Percentiles rank a stretch among this genome's conserved stretches.
These are phyloP conservation scores for Cremastinae sp. DNA, from an alignment of 2,888 invertebrate species.

Conservation along the genomic window DNA sequence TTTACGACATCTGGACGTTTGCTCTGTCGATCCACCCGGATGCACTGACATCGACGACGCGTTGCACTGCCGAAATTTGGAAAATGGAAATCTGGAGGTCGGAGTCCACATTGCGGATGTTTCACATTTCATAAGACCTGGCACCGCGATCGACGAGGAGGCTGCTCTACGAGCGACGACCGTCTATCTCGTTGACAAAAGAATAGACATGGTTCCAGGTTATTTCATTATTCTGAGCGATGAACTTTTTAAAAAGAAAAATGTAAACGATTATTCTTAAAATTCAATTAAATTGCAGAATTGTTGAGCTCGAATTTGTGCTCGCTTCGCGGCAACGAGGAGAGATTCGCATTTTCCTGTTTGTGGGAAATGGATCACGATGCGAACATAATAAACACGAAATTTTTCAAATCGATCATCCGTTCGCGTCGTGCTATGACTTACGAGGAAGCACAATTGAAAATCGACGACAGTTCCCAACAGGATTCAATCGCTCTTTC, in stretches of 20 bases:
- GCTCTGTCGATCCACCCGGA: conserved; percentile 98
- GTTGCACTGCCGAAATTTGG: conserved; percentile 90
- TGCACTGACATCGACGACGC: conserved; percentile 99
- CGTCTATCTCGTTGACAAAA: conserved; percentile 96
- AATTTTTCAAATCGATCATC: conserved; percentile 96
- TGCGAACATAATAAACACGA: conserved; percentile 90
- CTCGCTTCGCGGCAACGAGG: conserved; percentile 94
- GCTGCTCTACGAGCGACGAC: conserved; percentile 97
- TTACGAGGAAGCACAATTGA: conserved; percentile 97
- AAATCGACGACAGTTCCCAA: conserved; percentile 91
- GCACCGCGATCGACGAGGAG: conserved; percentile 95
- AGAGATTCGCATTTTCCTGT: conserved; percentile 97
- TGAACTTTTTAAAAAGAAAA: neutral
- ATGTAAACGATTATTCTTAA: neutral
- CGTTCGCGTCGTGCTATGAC: conserved; percentile 95
- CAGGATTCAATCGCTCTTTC: conserved; percentile 88
- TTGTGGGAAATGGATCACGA: conserved; percentile 95
- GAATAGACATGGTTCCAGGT: conserved; percentile 93
- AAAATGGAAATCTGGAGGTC: conserved; percentile 89
- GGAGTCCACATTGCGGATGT: conserved; percentile 99
- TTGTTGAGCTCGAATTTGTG: conserved; percentile 97
- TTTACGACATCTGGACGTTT: conserved; percentile 91
- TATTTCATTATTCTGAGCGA: conserved; percentile 14
- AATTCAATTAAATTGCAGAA: conserved; percentile 82
- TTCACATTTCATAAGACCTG: conserved; percentile 96